phyloP scores from a whole-genome alignment of 2,888 invertebrate genomes.

The Volucella bombylans region DNA sequence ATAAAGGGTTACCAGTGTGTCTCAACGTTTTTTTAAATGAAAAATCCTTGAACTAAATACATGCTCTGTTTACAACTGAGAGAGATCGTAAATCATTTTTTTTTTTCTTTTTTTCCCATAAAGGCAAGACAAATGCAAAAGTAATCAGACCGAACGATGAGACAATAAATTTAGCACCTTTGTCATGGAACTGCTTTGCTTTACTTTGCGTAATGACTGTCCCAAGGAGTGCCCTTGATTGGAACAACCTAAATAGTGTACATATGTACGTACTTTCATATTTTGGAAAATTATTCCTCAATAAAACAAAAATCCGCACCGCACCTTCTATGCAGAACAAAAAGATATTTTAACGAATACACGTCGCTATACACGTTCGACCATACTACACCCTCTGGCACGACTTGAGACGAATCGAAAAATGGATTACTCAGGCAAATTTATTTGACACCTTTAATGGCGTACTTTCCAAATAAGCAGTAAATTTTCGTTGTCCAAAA shows the following conservation, averaged over 20 bases:
- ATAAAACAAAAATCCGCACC: constrained; percentile 41
- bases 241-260: constrained; percentile 40
- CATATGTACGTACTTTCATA: constrained; percentile 28
- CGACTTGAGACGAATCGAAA: constrained; percentile 58
- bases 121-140: constrained; percentile 12
- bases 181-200: constrained; percentile 13
- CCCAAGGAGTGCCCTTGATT: constrained; percentile 67
- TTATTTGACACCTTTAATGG: constrained; percentile 71
- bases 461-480: constrained; percentile 65
- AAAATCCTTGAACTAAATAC: constrained; percentile 70
- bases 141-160: not conserved
- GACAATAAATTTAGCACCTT: constrained; percentile 38
- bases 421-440: constrained; percentile 66
- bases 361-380: not conserved
- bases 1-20: constrained; percentile 44
- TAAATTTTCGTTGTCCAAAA: constrained; percentile 28
- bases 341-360: not conserved
- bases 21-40: not conserved
- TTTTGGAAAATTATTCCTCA: constrained; percentile 43
- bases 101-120: not conserved
- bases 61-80: constrained; percentile 47
- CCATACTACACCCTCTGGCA: constrained; percentile 25
- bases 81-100: constrained; percentile 41
- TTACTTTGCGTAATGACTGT: constrained; percentile 51
- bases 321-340: constrained; percentile 40